Evolutionary conservation across 2,888 invertebrate genomes (phyloP).

Genomic region (Cheilosia soror): DNA sequence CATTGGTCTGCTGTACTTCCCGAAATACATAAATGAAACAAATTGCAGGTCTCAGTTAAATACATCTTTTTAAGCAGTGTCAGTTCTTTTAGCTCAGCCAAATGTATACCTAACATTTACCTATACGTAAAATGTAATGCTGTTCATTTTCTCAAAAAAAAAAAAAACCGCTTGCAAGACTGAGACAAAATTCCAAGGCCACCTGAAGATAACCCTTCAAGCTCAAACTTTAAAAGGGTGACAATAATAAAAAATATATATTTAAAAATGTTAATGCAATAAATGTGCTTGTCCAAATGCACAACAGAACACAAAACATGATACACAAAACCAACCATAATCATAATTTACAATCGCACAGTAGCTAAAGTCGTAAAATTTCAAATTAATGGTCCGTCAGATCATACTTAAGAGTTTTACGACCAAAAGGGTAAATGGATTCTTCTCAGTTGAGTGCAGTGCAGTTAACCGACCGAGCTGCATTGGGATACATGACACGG

Average conservation of each 20-base stretch:
- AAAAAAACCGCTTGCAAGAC: too few species aligned
- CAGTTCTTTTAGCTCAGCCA: too few species aligned
- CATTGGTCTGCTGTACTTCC: too few species aligned
- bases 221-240: neutral
- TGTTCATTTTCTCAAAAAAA: too few species aligned
- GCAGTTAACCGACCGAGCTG: conserved; percentile 33
- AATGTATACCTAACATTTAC: too few species aligned
- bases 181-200: too few species aligned
- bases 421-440: conserved; percentile 76
- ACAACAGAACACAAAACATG: conserved; percentile 55
- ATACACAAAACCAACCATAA: conserved; percentile 77
- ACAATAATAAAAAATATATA: neutral
- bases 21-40: too few species aligned
- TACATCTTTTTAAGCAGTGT: too few species aligned
- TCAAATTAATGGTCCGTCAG: conserved; percentile 82
- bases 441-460: conserved; percentile 43
- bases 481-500: conserved; percentile 46
- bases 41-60: too few species aligned
- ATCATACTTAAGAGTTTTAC: conserved; percentile 82
- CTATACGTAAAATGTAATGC: too few species aligned
- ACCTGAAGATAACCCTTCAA: too few species aligned
- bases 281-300: conserved; percentile 39
- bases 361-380: conserved; percentile 81
- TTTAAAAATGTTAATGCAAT: conserved; percentile 2
- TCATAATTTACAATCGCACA: conserved; percentile 82